A percentile compares a stretch with the other conserved stretches of the same genome.
Evolutionary conservation across 2,888 invertebrate species (phyloP).

Genomic region (Salticus scenicus): DNA sequence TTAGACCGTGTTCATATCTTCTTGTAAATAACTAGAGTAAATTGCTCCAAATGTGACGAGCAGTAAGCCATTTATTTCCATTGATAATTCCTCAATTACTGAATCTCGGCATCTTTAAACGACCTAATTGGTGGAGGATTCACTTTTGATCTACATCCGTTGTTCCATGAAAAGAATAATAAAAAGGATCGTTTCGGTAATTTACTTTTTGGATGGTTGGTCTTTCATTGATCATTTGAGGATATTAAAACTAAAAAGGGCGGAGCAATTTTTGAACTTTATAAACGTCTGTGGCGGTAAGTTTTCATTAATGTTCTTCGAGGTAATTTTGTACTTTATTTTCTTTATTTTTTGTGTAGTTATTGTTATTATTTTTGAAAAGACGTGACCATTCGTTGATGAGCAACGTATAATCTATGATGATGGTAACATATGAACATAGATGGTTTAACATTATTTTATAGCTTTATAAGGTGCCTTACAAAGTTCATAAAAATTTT

Average conservation of each 20-base stretch:
- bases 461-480: no score
- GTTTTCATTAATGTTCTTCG: background rate
- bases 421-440: background rate
- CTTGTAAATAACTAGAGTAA: background rate
- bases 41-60: background rate
- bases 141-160: conserved; percentile 2
- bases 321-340: no score
- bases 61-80: background rate
- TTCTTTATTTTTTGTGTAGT: no score
- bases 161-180: background rate
- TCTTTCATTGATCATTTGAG: conserved; percentile 21
- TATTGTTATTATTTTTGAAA: background rate
- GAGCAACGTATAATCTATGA: background rate
- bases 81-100: conserved; percentile 31
- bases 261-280: background rate
- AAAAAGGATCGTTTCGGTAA: conserved; percentile 2
- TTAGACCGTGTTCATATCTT: background rate
- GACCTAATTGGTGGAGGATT: conserved; percentile 17
- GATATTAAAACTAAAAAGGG: background rate
- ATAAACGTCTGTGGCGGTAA: background rate
- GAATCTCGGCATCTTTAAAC: background rate
- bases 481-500: no score
- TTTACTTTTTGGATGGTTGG: background rate
- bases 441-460: no score
- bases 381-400: background rate